These are phyloP conservation scores for Ciconia maguari DNA, from an alignment of 2,113 vertebrate genomes.

Conservation along the genomic window DNA sequence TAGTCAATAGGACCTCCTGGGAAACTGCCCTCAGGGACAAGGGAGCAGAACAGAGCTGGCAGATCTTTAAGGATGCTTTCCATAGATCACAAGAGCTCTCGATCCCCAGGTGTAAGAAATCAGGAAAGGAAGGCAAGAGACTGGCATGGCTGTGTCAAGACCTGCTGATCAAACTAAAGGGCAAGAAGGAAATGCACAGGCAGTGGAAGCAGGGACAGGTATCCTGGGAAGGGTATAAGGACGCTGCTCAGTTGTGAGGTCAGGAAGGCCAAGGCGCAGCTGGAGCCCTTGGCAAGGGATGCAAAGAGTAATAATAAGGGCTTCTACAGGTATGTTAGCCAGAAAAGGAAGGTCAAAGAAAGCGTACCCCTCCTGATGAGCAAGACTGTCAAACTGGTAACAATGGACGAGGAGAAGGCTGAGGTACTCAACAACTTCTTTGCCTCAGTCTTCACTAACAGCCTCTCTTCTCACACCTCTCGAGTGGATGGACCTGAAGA, in stretches of 20 bases:
- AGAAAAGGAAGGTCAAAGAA: background rate
- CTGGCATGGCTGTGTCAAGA: background rate
- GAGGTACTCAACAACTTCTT: too few relatives aligned
- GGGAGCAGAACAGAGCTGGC: background rate
- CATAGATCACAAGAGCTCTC: background rate
- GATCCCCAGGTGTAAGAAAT: background rate
- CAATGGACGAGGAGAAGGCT: too few relatives aligned
- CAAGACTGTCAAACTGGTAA: too few relatives aligned
- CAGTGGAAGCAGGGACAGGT: too few relatives aligned
- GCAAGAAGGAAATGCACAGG: background rate
- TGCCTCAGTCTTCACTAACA: too few relatives aligned
- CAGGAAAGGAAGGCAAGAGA: background rate
- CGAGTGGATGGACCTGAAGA: too few relatives aligned
- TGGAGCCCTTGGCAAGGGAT: background rate
- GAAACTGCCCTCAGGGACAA: background rate
- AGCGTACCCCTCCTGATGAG: too few relatives aligned
- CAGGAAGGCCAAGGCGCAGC: too few relatives aligned
- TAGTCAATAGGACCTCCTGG: background rate
- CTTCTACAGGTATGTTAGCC: background rate
- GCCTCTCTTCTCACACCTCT: too few relatives aligned
- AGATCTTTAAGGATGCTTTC: background rate
- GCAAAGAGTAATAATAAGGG: background rate
- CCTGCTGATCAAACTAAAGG: background rate
- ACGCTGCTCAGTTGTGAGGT: background rate
- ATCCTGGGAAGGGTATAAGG: background rate